Base-by-base conservation (phyloP, 2,888 invertebrate genomes). In the Trilocha varians region DNA sequence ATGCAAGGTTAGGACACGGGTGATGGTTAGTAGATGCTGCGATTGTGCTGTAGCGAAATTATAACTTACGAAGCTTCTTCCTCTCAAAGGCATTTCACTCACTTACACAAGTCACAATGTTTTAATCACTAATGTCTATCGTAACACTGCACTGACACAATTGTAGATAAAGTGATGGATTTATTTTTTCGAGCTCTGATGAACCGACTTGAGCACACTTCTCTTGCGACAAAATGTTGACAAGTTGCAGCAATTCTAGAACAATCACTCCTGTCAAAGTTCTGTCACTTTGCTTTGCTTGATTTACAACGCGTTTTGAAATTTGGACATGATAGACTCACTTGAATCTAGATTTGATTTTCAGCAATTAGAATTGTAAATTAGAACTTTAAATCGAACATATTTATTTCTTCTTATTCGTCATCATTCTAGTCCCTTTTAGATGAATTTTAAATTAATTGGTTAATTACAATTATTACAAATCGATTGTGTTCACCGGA, bases 51-150 rank as follows among this genome's bases (percentile, higher is more conserved):
- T 47, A 44, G 44, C 44, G 42, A 42, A 25, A 11, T 46, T 47
- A 50, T 41, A 47, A 66, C 84, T 84, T 70, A 85, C 84, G 59
- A 84, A 83, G 71, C 62, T 74, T 58, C 62, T 70, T 65, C 80
- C 75, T 63, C 77, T 70, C 50, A 84, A 63, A 67, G 84, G 82
- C 84, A 85, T 85, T 70, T 76, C 78, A 73, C 56, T 60, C 61
- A 69, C 62, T 55, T 59, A 46, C 48, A 47, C 45, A 54, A 48
- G 53, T 47, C 43, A 56, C 56, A 53, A 53, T 62, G 53, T 47
- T 51, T 32, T 44, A 50, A 44, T 45, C 52, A 59, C 38, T 25
- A 25, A 25, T 34, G 39, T 44, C 33, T 32, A 45, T 43, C 37
- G 35, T 48, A 35, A 46, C 49, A 45, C 39, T 42, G 33, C 40